Base-by-base conservation (phyloP, 2,888 invertebrate species). In the Mycogona germanica region DNA sequence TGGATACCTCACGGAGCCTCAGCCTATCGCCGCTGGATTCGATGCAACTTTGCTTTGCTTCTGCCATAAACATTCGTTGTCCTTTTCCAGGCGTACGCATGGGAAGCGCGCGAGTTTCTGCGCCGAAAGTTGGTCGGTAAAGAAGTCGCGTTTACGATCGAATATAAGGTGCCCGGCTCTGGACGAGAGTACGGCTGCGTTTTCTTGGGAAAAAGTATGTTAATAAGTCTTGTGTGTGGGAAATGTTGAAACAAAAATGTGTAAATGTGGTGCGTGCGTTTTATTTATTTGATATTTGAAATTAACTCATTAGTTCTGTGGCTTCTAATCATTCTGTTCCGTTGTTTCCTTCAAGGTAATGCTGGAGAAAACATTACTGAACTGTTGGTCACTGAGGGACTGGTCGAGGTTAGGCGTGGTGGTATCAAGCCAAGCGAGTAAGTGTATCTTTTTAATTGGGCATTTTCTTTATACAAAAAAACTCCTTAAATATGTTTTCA, bases 61-160 rank as follows among this genome's bases (percentile, higher is more conserved):
- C 35, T 35, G 12, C 12, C 35, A 35, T 14, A 35, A 12, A 14
- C n/a, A n/a, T 9, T 41, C 12, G 19, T 41, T 54, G 14, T n/a
- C 41, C 21, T 28, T n/a, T 62, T 65, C 49, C 60, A 97, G 72
- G 88, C 96, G 1, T 97, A 78, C 75, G 96, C 95, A 0, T 98
- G 96, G 95, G 96, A 97, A 67, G 88, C 96, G 1, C 80, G 97
- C 53, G 97, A 98, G 72, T 96, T 83, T 67, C 74, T 98, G 47
- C 78, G 97, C 35, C 88, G 89, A 67, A 89, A 88, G 69, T 72
- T 97, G 32, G 81, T 98, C 64, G 93, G 93, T 2, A 84, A 88
- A 68, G 85, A 88, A 64, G 87, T 98, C 0, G 77, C 78, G 17
- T 95, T 92, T 67, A 82, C 80, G 35, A 67, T 74, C 45, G 93